phyloP scores from a whole-genome alignment of 2,888 invertebrate species.

The Drosophila melanosoma region DNA sequence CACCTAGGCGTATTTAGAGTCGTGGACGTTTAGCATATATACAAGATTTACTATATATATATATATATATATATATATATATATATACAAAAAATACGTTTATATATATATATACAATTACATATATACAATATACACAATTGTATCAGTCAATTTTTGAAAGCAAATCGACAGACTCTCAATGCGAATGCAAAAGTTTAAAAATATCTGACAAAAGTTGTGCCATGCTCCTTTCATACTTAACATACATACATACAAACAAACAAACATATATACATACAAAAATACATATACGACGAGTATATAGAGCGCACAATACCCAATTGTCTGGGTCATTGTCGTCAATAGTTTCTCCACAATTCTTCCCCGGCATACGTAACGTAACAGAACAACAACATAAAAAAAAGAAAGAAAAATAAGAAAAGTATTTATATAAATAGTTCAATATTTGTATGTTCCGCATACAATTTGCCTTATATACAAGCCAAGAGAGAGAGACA shows the following conservation, averaged over 20 bases:
- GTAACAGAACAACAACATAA: conserved; percentile 28
- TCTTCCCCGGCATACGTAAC: conserved; percentile 69
- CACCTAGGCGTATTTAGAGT: conserved; percentile 63
- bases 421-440: conserved; percentile 72
- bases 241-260: conserved; percentile 13
- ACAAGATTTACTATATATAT: conserved; percentile 59
- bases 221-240: conserved; percentile 68
- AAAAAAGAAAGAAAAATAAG: conserved; percentile 3
- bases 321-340: conserved; percentile 31
- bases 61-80: conserved; percentile 47
- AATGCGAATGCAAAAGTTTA: conserved; percentile 26
- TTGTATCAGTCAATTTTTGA: conserved; percentile 76
- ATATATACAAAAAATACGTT: conserved; percentile 45
- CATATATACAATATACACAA: conserved; percentile 57
- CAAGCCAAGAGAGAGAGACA: conserved; percentile 61
- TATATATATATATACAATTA: conserved; percentile 45
- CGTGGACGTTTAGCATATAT: conserved; percentile 66
- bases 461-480: conserved; percentile 78
- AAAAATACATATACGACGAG: conserved; percentile 3
- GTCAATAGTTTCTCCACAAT: conserved; percentile 57
- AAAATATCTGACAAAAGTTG: conserved; percentile 54
- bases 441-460: conserved; percentile 75
- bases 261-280: conserved; percentile 1
- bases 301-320: conserved; percentile 16
- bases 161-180: conserved; percentile 66